Base-by-base conservation (phyloP, 2,113 vertebrate species). In the Antechinus stuartii region DNA sequence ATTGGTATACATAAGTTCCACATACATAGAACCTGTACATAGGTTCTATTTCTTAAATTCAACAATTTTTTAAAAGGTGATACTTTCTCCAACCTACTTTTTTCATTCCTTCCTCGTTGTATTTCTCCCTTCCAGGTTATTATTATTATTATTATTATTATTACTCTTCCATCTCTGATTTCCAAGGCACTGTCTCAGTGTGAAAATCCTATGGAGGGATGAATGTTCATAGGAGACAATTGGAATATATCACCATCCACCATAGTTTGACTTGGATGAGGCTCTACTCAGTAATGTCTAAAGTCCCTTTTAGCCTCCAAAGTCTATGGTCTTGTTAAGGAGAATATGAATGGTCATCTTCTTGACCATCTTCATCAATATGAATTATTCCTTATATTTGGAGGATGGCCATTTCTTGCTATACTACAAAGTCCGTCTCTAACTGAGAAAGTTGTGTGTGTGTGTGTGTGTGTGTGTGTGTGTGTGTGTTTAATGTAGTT, bases 401-500 rank as follows among this genome's bases (percentile, higher is more conserved):
- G 61, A 84, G 90, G 91, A 68, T 57, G 94, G 84, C 46, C 93
- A 93, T 0, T 14, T 93, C 97, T 96, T 96, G 53, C 96, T 56
- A 12, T 96, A 96, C 95, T 54, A 91, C 90, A 97, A 84, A 93
- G 95, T 54, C 93, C 95, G 91, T 53, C 91, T 91, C 90, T 96
- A 94, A 84, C 95, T 93, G 92, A 97, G 96, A 98, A 98, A 97
- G 76, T 95, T 95, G 95, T 55, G 1, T 92, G n/a, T 35, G 93
- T 49, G 49, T 95, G 95, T 55, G 2, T 92, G n/a, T 95, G 95
- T 55, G 2, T 92, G n/a, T 95, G 95, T 55, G 2, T 92, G n/a
- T 96, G 50, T 97, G 97, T 56, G 84, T 89, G 94, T 92, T 89
- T 12, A 95, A 97, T 96, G 93, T 96, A 95, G 96, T 98, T 98